Percentiles rank a stretch among this genome's conserved stretches.
Conservation (phyloP, 2,113 vertebrate species). For the Lophura nycthemera region DNA sequence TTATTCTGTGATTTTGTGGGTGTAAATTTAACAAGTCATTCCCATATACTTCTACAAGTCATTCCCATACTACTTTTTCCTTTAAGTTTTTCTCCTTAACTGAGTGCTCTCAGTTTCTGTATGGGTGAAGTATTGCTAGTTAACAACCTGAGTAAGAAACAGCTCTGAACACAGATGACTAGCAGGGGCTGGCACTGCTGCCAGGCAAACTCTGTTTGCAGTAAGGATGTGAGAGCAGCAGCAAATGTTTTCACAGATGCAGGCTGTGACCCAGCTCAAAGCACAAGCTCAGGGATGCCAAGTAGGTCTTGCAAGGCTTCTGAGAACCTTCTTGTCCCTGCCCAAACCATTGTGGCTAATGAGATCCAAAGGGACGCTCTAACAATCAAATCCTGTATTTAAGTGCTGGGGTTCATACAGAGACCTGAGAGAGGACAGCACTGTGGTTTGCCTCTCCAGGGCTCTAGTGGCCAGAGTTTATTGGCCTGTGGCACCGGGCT, state of each 20-base stretch:
- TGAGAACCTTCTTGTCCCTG: not conserved
- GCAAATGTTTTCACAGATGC: not conserved
- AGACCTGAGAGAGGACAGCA: not conserved
- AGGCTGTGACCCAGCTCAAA: not conserved
- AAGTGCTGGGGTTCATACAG: not conserved
- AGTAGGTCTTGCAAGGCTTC: not conserved
- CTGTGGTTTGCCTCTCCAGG: not conserved
- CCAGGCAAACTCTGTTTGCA: not conserved
- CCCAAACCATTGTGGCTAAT: not conserved
- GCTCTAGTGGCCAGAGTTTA: not conserved
- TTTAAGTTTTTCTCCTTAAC: not conserved
- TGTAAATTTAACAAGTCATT: not conserved
- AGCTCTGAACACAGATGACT: not conserved
- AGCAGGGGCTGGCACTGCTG: not conserved
- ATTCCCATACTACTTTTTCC: not conserved
- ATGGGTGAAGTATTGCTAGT: not conserved
- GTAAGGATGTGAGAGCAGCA: not conserved
- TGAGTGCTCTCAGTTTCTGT: not conserved
- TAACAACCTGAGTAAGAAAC: not conserved
- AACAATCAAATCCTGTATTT: not conserved
- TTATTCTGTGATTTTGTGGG: not conserved
- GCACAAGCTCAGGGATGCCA: not conserved
- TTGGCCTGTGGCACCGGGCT: not conserved
- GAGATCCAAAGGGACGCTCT: not conserved
- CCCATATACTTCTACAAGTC: not conserved